A percentile compares a stretch with the other conserved stretches of the same genome.
Conservation (phyloP, 2,797 vertebrate species). For the Myotis daubentonii region DNA sequence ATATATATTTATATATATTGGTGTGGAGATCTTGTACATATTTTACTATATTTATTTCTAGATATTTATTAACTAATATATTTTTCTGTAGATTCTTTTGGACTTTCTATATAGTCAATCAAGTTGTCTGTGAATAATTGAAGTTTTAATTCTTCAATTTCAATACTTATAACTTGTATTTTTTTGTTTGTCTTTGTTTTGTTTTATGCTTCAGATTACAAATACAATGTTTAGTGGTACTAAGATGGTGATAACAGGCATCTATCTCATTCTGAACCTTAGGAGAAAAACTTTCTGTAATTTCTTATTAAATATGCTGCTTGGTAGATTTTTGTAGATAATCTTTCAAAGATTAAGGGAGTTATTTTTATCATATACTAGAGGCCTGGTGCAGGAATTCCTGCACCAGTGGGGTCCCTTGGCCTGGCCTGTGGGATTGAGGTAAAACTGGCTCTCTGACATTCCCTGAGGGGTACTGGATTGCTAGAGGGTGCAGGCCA, state of each 20-base stretch:
- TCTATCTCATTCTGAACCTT: neutral
- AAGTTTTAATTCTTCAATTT: neutral
- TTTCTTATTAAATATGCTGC: neutral
- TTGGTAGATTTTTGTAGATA: neutral
- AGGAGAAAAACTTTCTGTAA: neutral
- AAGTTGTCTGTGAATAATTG: neutral
- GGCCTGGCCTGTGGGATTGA: too few relatives aligned
- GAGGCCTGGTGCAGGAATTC: too few relatives aligned
- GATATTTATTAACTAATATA: neutral
- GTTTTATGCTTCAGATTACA: neutral
- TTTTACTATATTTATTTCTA: neutral
- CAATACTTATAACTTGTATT: neutral
- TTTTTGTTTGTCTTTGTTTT: neutral
- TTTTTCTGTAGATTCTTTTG: neutral
- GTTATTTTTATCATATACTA: neutral
- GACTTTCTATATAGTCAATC: neutral
- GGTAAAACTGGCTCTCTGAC: too few relatives aligned
- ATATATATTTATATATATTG: neutral
- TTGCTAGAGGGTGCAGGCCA: too few relatives aligned
- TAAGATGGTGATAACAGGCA: neutral
- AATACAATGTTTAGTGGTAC: neutral
- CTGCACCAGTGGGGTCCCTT: too few relatives aligned
- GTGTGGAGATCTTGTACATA: neutral
- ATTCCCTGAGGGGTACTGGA: too few relatives aligned
- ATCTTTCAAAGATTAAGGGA: neutral